phyloP scores from a whole-genome alignment of 2,113 vertebrate genomes.

The Spermophilus dauricus region DNA sequence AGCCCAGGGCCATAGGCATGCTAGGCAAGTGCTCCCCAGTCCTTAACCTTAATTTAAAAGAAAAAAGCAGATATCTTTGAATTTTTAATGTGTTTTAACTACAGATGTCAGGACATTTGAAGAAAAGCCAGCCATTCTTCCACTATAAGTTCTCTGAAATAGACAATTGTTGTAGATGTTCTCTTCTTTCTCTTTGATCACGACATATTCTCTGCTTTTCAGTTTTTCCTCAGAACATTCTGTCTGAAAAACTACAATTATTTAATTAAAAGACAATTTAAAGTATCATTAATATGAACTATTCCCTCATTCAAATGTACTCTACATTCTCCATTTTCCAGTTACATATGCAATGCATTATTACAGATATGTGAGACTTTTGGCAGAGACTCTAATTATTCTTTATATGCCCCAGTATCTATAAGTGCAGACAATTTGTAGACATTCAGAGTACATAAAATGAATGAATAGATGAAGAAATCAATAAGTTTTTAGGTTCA shows the following conservation, averaged over 20 bases:
- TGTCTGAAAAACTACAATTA: background rate
- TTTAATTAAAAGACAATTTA: background rate
- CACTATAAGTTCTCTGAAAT: background rate
- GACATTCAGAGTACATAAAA: background rate
- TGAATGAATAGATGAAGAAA: background rate
- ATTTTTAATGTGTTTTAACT: background rate
- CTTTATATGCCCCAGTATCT: background rate
- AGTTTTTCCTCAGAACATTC: background rate
- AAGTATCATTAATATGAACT: background rate
- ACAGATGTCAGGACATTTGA: background rate
- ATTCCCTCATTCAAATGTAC: background rate
- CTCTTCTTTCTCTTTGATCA: background rate
- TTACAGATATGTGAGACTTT: background rate
- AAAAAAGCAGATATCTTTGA: background rate
- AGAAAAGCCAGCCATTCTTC: background rate
- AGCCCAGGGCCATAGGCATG: too few relatives aligned
- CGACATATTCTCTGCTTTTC: background rate
- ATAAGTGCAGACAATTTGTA: background rate
- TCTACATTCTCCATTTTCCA: background rate
- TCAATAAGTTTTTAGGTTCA: background rate
- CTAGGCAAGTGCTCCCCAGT: too few relatives aligned
- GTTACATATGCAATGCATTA: background rate
- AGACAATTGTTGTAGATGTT: background rate
- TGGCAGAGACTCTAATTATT: background rate
- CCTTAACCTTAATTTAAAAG: background rate